Base-by-base conservation (phyloP, 2,888 invertebrate species). In the Coleophora deauratella region DNA sequence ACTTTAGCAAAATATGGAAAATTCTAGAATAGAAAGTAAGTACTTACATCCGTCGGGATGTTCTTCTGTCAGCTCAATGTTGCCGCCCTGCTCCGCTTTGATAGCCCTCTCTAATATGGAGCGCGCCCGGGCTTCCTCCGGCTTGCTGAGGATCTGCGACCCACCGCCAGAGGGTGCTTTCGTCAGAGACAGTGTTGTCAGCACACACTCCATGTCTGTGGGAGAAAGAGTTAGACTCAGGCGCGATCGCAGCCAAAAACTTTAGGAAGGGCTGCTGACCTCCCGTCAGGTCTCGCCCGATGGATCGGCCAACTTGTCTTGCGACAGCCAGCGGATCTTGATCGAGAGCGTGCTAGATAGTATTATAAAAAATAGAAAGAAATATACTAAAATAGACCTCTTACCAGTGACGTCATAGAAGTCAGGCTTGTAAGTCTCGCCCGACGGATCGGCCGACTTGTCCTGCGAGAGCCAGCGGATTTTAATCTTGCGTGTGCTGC, bases 391-490 rank as follows among this genome's bases (percentile, higher is more conserved):
- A n/a, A n/a, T n/a, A n/a, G n/a, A n/a, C n/a, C n/a, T n/a, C 54
- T 44, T 72, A 91, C 94, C 95, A 60, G 94, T 96, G 49, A 89
- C 87, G 69, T 97, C 96, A 71, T 95, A 94, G 77, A 96, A 97
- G 79, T 96, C 96, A 0, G 95, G 94, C 45, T 92, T 92, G 80
- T 95, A 96, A 2, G 93, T 89, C 72, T 91, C 91, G 2, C 90
- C 90, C 9, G 88, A 80, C 28, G 88, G 80, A 48, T 89, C 88
- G 0, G 76, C 70, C 21, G 86, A 84, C 73, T 91, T 90, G 54
- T 92, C 91, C 67, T 94, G 93, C 0, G 94, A 93, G 39, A 96
- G 81, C 97, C 97, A 97, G 62, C 95, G 92, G 58, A 97, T 96
- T 64, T 92, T 92, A 66, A 96, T 95, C 70, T 92, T 92, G 45